phyloP scores from a whole-genome alignment of 2,113 vertebrate species.

The Ciconia maguari region DNA sequence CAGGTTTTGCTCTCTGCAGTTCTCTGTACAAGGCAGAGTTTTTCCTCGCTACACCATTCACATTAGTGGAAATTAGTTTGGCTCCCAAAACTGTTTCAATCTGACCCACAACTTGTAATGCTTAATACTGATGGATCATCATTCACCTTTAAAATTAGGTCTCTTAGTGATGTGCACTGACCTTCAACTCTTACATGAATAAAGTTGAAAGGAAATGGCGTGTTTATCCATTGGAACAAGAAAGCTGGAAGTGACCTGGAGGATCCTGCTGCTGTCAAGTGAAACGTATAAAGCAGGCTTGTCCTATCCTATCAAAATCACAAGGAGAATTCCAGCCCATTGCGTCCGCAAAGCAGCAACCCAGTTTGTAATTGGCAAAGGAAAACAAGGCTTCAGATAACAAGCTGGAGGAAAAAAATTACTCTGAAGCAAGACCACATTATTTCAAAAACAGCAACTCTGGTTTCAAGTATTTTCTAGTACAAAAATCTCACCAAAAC shows the following conservation, averaged over 20 bases:
- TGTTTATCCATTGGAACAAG: constrained; percentile 34
- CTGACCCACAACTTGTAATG: background rate
- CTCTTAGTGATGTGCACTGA: background rate
- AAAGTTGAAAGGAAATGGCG: constrained; percentile 20
- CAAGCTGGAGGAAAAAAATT: background rate
- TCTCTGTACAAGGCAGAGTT: background rate
- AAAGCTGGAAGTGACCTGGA: constrained; percentile 46
- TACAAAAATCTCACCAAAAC: background rate
- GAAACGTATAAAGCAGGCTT: constrained; percentile 20
- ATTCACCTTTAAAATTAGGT: constrained; percentile 7
- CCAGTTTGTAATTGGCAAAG: background rate
- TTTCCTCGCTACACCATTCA: background rate
- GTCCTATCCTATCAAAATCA: constrained; percentile 43
- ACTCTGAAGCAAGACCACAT: background rate
- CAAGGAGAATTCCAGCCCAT: constrained; percentile 18
- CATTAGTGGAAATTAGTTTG: background rate
- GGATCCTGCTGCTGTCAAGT: constrained; percentile 40
- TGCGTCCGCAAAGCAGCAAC: background rate
- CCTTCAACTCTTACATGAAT: background rate
- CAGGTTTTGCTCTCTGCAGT: background rate
- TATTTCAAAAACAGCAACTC: background rate
- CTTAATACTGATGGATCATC: background rate
- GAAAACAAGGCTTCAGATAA: constrained; percentile 6
- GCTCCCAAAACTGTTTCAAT: background rate
- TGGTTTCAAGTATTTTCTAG: background rate